A percentile compares a stretch with the other conserved stretches of the same genome.
Evolutionary conservation across 92 coral and sea anemone species (phyloP).

Genomic region (Bergia sp.): DNA sequence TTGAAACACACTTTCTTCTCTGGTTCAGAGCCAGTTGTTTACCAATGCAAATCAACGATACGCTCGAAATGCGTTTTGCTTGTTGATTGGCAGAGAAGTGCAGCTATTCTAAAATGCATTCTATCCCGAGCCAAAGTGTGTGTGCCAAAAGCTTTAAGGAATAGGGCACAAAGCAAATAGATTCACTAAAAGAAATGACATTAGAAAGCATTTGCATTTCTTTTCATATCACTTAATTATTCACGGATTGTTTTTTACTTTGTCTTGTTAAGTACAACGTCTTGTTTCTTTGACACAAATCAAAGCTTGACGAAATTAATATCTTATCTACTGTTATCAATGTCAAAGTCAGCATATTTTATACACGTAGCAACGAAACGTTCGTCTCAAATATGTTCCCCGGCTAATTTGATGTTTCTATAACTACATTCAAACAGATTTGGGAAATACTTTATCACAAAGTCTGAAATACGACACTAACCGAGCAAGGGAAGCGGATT

Average conservation of each 20-base stretch:
- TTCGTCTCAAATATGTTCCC: slow-evolving; percentile 8
- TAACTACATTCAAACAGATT: slow-evolving; percentile 14
- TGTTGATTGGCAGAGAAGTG: not conserved
- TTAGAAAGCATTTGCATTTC: slow-evolving; percentile 13
- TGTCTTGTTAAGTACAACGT: slow-evolving; percentile 14
- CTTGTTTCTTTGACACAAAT: slow-evolving; percentile 40
- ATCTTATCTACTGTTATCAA: not conserved
- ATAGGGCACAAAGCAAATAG: slow-evolving; percentile 1
- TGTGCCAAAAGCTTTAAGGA: slow-evolving; percentile 26
- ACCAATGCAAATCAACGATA: not conserved
- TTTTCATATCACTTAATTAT: slow-evolving; percentile 18
- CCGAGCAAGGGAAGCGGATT: not conserved
- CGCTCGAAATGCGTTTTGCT: not conserved
- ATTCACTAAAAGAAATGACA: slow-evolving; percentile 17
- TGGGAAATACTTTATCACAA: not conserved
- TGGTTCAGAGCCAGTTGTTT: not conserved
- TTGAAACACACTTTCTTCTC: not conserved
- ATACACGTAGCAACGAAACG: slow-evolving; percentile 24
- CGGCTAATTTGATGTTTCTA: slow-evolving; percentile 8
- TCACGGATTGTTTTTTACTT: slow-evolving; percentile 12
- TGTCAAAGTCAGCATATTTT: not conserved
- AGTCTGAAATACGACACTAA: slow-evolving; percentile 18
- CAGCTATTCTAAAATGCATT: not conserved
- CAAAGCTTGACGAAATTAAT: slow-evolving; percentile 29
- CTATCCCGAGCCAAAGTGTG: not conserved